A percentile compares a stretch with the other conserved stretches of the same genome.
Conservation (phyloP, 2,113 vertebrate species). For the Neolamprologus cancellatus region DNA sequence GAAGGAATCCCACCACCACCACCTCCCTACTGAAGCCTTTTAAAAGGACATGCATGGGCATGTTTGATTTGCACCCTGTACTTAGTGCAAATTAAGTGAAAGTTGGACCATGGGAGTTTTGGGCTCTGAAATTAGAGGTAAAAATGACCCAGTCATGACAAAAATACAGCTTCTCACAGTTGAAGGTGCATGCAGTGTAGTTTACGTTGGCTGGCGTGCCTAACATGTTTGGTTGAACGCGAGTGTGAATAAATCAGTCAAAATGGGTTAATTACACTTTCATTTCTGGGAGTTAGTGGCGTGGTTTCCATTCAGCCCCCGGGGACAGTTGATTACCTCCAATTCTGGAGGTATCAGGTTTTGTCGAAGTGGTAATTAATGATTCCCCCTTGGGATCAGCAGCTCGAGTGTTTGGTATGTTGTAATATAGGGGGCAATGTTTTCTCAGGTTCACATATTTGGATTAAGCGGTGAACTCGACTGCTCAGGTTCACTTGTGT, state of each 20-base stretch:
- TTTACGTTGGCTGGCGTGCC: neutral
- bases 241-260: slow-evolving; percentile 26
- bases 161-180: neutral
- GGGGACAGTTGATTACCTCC: slow-evolving; percentile 36
- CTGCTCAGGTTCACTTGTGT: slow-evolving; percentile 1
- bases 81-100: slow-evolving; percentile 45
- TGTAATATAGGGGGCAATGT: neutral
- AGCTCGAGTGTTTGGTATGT: slow-evolving; percentile 6
- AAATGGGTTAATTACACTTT: slow-evolving; percentile 43
- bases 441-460: slow-evolving; percentile 2
- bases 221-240: neutral
- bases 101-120: neutral
- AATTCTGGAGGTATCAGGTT: slow-evolving; percentile 39
- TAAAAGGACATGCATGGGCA: slow-evolving; percentile 48
- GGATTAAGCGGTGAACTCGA: neutral
- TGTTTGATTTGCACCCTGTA: slow-evolving; percentile 41
- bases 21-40: slow-evolving; percentile 4
- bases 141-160: neutral
- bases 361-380: slow-evolving; percentile 51
- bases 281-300: slow-evolving; percentile 14
- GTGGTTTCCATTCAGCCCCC: slow-evolving; percentile 9
- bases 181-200: neutral
- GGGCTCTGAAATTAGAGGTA: neutral
- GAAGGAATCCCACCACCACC: slow-evolving; percentile 20
- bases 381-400: neutral